A percentile compares a stretch with the other conserved stretches of the same genome.
phyloP scores from a whole-genome alignment of 2,797 vertebrate species.

The Amniataba percoides region DNA sequence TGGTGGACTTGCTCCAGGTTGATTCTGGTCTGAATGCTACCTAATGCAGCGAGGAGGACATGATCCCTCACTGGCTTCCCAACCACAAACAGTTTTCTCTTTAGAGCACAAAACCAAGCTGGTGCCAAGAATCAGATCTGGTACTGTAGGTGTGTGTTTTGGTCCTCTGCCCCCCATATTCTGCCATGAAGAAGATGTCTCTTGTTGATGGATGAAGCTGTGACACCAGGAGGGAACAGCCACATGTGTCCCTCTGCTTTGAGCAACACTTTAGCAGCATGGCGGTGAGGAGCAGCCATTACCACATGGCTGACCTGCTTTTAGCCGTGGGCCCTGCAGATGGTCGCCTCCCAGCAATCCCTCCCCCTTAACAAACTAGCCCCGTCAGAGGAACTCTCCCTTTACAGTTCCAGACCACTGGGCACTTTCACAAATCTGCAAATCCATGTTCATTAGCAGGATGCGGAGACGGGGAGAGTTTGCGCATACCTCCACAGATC shows the following conservation, averaged over 20 bases:
- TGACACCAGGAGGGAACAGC: conserved; percentile 18
- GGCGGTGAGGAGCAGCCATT: conserved; percentile 44
- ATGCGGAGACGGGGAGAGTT: not conserved
- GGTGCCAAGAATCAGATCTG: conserved; percentile 13
- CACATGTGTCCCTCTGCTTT: conserved; percentile 27
- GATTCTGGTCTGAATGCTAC: not conserved
- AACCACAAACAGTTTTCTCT: conserved; percentile 4
- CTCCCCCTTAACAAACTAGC: conserved; percentile 23
- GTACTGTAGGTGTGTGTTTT: not conserved
- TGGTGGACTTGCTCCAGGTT: no score
- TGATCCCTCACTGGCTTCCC: conserved; percentile 11
- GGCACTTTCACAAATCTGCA: not conserved
- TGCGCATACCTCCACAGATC: not conserved
- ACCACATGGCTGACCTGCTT: conserved; percentile 58
- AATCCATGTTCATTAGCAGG: not conserved
- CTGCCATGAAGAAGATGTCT: conserved; percentile 7
- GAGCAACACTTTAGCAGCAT: conserved; percentile 28
- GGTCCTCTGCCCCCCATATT: not conserved
- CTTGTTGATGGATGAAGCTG: conserved; percentile 22
- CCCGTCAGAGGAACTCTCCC: conserved; percentile 1
- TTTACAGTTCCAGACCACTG: conserved; percentile 1
- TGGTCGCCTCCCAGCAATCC: conserved; percentile 42
- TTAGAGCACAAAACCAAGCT: not conserved
- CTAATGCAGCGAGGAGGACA: not conserved
- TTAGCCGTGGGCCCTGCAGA: conserved; percentile 31